Evolutionary conservation across 2,797 vertebrate species (phyloP), one percentile per base, ranked within the genome.

Genomic region (Varecia variegata): DNA sequence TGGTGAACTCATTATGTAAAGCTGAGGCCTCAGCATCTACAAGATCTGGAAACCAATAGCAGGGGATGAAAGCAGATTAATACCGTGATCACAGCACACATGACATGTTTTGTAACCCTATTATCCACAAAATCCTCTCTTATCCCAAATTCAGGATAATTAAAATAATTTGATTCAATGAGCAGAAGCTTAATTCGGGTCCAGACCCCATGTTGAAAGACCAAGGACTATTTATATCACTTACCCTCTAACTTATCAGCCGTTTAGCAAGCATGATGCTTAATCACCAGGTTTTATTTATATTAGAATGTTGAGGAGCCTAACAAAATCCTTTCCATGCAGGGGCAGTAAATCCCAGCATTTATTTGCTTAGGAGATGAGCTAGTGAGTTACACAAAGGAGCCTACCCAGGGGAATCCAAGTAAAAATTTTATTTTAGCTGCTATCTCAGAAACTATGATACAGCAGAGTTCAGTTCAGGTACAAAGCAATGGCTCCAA

Each of bases 111-210:
- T 80, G 23, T 65, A 90, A 86, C 54, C 80, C 38, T 85, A 7
- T 97, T 92, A 94, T 14, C 87, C 15, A 65, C 30, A 52, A 76
- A 96, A 90, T 97, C 95, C 70, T 93, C 82, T 93, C 88, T 88
- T 23, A 96, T 94, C 62, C 62, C 23, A 77, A 93, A 82, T 77
- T 85, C 52, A 30, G 58, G 47, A 77, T 96, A 65, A 95, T 91
- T 92, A 89, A 90, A 97, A 93, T 68, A 71, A 95, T 74, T 70
- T 76, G 68, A 93, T 94, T 93, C 94, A 85, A 15, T 56, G 54
- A 60, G 27, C 54, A 90, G 84, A 79, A 88, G n/a, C 54, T 40
- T 86, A 70, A 58, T 70, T 90, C 50, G 40, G 23, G 32, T 67
- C 76, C 94, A 83, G 90, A 86, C 15, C 47, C 2, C 0, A 8